phyloP scores from a whole-genome alignment of 2,113 vertebrate species.

The Climacteris rufus region DNA sequence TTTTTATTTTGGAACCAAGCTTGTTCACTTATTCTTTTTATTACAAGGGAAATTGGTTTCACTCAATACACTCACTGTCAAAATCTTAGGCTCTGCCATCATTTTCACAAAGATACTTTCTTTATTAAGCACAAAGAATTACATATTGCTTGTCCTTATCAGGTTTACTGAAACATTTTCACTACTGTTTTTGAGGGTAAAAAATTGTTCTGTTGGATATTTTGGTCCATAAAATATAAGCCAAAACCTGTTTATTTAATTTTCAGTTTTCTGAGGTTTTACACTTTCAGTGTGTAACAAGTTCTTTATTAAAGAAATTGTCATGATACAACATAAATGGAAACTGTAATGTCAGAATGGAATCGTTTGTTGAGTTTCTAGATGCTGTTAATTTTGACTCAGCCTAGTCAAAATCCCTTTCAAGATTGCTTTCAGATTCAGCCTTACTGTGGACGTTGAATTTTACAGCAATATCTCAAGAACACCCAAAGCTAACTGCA shows the following conservation, averaged over 20 bases:
- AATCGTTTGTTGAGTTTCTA: not conserved
- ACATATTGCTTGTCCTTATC: not conserved
- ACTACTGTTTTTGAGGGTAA: not conserved
- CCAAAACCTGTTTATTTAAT: not conserved
- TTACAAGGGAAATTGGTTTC: not conserved
- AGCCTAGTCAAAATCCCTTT: not conserved
- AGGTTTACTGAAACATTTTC: not conserved
- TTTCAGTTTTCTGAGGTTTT: not conserved
- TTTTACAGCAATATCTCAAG: not conserved
- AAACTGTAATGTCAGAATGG: not conserved
- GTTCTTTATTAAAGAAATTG: not conserved
- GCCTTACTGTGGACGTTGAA: not conserved
- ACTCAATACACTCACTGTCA: not conserved
- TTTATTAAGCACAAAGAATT: not conserved
- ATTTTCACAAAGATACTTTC: not conserved
- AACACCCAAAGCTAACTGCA: accelerated
- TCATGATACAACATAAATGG: not conserved
- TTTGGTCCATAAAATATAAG: not conserved
- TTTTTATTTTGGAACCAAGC: not conserved
- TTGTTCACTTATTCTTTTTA: not conserved
- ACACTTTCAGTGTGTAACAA: not conserved
- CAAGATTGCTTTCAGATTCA: not conserved
- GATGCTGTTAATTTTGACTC: not conserved
- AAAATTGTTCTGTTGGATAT: not conserved
- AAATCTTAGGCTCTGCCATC: not conserved